Evolutionary conservation across 1,140 invertebrate species (phyloP), one percentile per base, ranked within the genome.

Genomic region (Thaumetopoea pityocampa): DNA sequence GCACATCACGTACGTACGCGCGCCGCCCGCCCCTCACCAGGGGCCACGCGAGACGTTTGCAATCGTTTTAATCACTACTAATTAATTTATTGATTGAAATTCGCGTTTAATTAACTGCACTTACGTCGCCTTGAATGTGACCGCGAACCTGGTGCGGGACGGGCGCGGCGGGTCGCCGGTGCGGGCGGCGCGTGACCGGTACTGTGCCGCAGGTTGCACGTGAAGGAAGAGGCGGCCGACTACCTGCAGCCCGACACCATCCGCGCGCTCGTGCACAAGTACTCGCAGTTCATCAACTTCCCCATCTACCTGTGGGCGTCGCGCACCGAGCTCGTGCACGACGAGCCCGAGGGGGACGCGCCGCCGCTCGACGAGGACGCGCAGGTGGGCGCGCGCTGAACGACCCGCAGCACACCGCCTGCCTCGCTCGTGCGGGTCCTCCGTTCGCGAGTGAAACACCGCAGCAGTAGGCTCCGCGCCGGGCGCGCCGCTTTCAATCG

Each of bases 251-350:
- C 94, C 35, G 93, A 96, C 56, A 98, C 96, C 2, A 89, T 99
- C 8, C 93, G 92, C 53, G 91, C 92, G 49, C 86, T 99, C 3
- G 93, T 99, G 14, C 95, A 94, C 76, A 99, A 99, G 84, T 99
- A 99, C 83, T 98, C 96, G 1, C 98, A 99, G 86, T 99, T 99
- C 82, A 99, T 99, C 62, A 99, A 99, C 82, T 99, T 99, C 88
- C 94, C 96, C 9, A 99, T 99, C 66, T 96, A 96, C 76, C 78
- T 99, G 63, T 99, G 98, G 98, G 89, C 92, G 20, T 97, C 95
- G 74, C 98, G 94, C 85, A 96, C 93, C 11, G 89, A 98, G 49
- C 91, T 94, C 43, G 94, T 96, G 29, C 95, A 97, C 32, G 92
- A 92, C 34, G 87, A 87, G 18, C 14, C 42, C 7, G 92, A 92